Evolutionary conservation across 2,888 invertebrate genomes (phyloP), one percentile per base, ranked within the genome.

Genomic region (Bugula neritina): DNA sequence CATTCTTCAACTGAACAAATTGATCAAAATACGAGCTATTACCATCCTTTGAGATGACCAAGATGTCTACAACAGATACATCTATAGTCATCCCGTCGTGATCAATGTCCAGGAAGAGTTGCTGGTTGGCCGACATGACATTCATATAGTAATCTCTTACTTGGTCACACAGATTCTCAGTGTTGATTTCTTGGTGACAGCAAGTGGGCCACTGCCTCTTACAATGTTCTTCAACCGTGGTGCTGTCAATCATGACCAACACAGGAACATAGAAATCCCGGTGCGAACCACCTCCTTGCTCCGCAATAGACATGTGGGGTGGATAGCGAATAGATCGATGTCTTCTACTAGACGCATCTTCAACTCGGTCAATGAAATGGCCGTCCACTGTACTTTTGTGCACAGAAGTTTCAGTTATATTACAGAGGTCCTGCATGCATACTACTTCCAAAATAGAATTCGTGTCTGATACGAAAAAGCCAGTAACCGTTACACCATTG

Each of bases 41-140:
- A 25, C n/a, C n/a, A 31, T 31, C 17, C 31, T 25, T 27, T 63
- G 63, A 5, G 27, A 63, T 63, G 31, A 63, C 63, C 34, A 25
- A 13, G 5, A 63, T 21, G n/a, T 63, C 31, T 13, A n/a, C 63
- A 31, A 63, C 31, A 25, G 63, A 63, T 13, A 63, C 5, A 2
- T 63, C n/a, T 29, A 63, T 63, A 29, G 13, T 13, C 10, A 63
- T 63, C 5, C 27, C 17, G 3, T 63, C 63, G n/a, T 34, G 27
- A n/a, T 63, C 63, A 13, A 63, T 63, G 27, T 63, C 63, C 3
- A 5, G 31, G 31, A 63, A 63, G 21, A 63, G 31, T 27, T 63
- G 63, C 31, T 27, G 27, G 21, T 31, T 13, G 3, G 63, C 63
- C 27, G 21, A 13, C 63, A 63, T 34, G 25, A 63, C 31, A 63